Evolutionary conservation across 2,113 vertebrate species (phyloP).

Genomic region (Serinus canaria): DNA sequence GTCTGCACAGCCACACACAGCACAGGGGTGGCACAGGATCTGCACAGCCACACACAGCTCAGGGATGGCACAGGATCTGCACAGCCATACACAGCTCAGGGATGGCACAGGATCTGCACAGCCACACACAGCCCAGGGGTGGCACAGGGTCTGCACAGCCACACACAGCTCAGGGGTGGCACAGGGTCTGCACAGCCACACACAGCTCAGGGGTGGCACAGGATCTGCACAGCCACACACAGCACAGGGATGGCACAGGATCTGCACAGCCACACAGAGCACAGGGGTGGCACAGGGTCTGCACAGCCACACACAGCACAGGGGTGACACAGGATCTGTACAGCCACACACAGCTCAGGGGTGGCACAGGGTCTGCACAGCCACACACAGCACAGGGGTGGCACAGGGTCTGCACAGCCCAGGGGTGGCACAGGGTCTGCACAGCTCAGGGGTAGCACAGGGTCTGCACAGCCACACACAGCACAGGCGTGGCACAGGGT

Average conservation of each 20-base stretch:
- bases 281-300: not conserved
- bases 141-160: not conserved
- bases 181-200: not conserved
- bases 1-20: no score
- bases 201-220: not conserved
- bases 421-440: no score
- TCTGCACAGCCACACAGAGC: not conserved
- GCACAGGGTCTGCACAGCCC: not conserved
- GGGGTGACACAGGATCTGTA: no score
- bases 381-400: not conserved
- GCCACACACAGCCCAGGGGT: not conserved
- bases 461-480: not conserved
- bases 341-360: not conserved
- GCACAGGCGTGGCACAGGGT: no score
- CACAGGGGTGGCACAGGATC: not conserved
- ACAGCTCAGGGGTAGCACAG: not conserved
- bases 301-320: not conserved
- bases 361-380: not conserved
- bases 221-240: no score
- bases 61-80: not conserved
- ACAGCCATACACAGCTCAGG: not conserved
- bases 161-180: not conserved
- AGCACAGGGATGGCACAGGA: not conserved
- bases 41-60: not conserved
- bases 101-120: no score